Percentiles rank a stretch among this genome's conserved stretches.
phyloP scores from a whole-genome alignment of 2,113 vertebrate species.

The Condylura cristata region DNA sequence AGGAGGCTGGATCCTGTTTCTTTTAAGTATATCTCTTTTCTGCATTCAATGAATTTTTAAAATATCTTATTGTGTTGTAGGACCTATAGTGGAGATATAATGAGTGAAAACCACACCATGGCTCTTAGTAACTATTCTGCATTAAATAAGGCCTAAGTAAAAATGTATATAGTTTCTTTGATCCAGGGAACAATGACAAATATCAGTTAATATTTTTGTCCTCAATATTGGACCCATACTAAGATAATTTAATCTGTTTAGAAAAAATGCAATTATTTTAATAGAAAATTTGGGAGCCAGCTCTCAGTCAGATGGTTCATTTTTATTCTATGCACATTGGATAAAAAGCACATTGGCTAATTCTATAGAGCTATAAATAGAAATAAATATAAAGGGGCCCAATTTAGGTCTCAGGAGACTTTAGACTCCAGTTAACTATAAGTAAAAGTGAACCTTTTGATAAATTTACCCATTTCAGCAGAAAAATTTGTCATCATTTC shows the following conservation, averaged over 20 bases:
- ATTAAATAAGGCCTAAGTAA: not conserved
- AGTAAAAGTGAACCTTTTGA: not conserved
- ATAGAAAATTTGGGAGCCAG: not conserved
- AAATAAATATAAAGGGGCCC: not conserved
- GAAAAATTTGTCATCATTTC: not conserved
- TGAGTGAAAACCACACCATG: not conserved
- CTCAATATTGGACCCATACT: not conserved
- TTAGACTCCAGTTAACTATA: not conserved
- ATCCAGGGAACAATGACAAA: not conserved
- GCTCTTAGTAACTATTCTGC: not conserved
- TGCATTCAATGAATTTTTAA: not conserved
- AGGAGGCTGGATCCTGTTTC: not conserved
- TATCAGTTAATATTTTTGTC: not conserved
- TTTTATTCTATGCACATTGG: not conserved
- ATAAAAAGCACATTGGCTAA: not conserved
- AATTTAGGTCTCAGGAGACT: not conserved
- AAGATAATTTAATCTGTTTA: not conserved
- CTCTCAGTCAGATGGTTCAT: not conserved
- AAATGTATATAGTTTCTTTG: not conserved
- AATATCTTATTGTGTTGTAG: not conserved
- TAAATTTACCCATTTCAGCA: not conserved
- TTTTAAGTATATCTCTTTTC: not conserved
- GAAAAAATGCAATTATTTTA: not conserved
- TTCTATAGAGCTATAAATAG: not conserved
- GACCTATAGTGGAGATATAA: not conserved